A percentile compares a stretch with the other conserved stretches of the same genome.
Conservation (phyloP, 35 echinoderm and acorn worm genomes). For the Lytechinus variegatus region DNA sequence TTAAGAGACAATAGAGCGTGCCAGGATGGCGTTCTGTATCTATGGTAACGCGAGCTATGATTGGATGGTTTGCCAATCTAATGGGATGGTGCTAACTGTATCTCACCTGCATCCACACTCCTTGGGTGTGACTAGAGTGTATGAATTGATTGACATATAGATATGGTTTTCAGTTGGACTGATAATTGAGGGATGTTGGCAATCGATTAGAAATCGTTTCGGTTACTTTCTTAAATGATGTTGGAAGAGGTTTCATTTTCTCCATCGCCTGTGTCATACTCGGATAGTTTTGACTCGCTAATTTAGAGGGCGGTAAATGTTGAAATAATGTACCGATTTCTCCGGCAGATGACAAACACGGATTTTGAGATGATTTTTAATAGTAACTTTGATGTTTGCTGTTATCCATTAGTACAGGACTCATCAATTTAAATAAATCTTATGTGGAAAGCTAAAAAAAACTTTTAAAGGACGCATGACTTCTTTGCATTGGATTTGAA, state of each 20-base stretch:
- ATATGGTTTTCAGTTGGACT: neutral
- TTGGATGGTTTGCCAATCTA: neutral
- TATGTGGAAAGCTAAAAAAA: too few species aligned
- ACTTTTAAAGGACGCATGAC: too few species aligned
- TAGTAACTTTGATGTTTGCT: too few species aligned
- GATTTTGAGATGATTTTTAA: too few species aligned
- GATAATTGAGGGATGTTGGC: neutral
- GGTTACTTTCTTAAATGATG: neutral
- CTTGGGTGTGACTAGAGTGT: neutral
- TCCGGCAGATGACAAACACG: too few species aligned
- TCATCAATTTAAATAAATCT: too few species aligned
- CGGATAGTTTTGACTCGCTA: neutral
- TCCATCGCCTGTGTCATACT: neutral
- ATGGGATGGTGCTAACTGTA: neutral
- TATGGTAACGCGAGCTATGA: neutral
- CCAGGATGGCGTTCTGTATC: neutral
- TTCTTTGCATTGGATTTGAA: too few species aligned
- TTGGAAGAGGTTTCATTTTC: neutral
- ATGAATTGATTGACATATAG: neutral
- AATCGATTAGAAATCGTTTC: neutral
- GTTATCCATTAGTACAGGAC: too few species aligned
- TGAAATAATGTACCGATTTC: neutral
- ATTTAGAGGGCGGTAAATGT: neutral
- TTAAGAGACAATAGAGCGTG: neutral
- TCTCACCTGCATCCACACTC: neutral